Evolutionary conservation across 2,113 vertebrate genomes (phyloP).

Genomic region (Telmatochromis brachygnathus): DNA sequence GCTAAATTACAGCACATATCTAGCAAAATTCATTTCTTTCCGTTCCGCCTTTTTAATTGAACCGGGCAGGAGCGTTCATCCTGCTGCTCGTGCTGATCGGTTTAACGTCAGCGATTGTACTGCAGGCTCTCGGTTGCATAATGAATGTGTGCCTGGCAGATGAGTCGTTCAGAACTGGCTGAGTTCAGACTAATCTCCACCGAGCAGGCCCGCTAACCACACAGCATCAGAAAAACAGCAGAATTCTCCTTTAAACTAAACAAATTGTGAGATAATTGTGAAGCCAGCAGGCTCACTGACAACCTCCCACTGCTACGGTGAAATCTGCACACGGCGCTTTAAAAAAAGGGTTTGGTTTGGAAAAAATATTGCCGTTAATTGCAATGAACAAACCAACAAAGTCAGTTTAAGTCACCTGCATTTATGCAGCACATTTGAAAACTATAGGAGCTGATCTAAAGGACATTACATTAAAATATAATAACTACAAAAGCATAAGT

Average conservation of each 20-base stretch:
- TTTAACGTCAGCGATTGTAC: not conserved
- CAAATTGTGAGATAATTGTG: not conserved
- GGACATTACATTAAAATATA: not conserved
- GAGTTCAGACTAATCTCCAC: not conserved
- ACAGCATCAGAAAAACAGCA: not conserved
- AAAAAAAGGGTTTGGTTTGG: not conserved
- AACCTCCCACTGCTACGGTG: not conserved
- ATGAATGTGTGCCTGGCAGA: not conserved
- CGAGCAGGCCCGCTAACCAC: not conserved
- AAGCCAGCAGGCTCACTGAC: not conserved
- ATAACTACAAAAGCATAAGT: rapidly evolving
- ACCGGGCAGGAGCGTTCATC: not conserved
- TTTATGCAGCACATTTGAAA: not conserved
- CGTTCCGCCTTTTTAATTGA: not conserved
- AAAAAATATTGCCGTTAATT: rapidly evolving
- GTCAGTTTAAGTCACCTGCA: not conserved
- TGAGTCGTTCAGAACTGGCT: not conserved
- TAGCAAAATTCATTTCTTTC: not conserved
- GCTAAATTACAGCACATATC: not conserved
- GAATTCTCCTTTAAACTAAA: not conserved
- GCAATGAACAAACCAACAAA: not conserved
- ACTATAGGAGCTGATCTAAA: not conserved
- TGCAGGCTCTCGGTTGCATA: not conserved
- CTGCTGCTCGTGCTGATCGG: not conserved
- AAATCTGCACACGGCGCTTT: not conserved